Evolutionary conservation across 2,888 invertebrate species (phyloP).

Genomic region (Drosophila paranaensis): DNA sequence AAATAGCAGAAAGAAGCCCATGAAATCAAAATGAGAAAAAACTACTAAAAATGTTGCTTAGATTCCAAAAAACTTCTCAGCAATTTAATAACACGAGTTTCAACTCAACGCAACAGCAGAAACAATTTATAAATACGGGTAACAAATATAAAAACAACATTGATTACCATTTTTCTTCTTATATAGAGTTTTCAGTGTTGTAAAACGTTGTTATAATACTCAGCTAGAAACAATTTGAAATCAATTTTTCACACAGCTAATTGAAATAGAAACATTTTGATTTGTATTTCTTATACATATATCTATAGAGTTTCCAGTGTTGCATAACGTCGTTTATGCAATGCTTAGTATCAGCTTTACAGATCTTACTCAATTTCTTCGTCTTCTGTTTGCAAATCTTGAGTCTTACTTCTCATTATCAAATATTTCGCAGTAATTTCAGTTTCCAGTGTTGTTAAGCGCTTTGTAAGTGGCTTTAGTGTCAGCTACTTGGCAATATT

Average conservation of each 20-base stretch:
- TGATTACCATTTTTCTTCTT: conserved; percentile 11
- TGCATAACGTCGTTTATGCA: neutral
- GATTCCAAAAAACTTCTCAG: conserved; percentile 61
- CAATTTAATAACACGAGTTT: conserved; percentile 75
- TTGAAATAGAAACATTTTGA: neutral
- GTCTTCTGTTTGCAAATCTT: neutral
- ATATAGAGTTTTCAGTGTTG: conserved; percentile 22
- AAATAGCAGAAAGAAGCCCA: conserved; percentile 49
- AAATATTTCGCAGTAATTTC: neutral
- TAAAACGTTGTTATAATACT: neutral
- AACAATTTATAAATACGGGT: conserved; percentile 45
- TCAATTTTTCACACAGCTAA: no score
- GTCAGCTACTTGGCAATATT: conserved; percentile 1
- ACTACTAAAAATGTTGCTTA: conserved; percentile 52
- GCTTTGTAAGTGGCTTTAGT: conserved; percentile 1
- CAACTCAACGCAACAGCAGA: conserved; percentile 62
- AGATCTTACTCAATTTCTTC: neutral
- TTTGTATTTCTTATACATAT: neutral
- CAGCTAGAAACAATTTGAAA: neutral
- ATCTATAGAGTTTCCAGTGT: neutral
- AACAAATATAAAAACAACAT: conserved; percentile 20
- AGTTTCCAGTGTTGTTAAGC: conserved; percentile 20
- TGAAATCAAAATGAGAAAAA: conserved; percentile 33
- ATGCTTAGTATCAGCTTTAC: neutral
- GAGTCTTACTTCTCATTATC: no score